Percentiles rank a stretch among this genome's conserved stretches.
Conservation (phyloP, 2,113 vertebrate species). For the Mystacornis crossleyi region DNA sequence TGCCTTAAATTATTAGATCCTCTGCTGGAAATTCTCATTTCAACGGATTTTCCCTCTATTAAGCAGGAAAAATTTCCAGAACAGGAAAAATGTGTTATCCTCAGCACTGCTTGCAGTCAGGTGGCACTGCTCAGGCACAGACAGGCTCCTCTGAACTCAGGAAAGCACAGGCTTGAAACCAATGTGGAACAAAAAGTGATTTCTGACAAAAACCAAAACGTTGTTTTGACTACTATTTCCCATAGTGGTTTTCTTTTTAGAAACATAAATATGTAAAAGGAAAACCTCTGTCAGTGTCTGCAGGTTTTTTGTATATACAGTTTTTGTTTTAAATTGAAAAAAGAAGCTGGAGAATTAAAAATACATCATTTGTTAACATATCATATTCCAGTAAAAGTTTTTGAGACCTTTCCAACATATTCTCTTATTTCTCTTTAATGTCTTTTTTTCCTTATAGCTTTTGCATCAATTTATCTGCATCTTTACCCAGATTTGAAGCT, state of each 20-base stretch:
- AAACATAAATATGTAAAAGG: neutral
- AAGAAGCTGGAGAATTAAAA: neutral
- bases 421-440: neutral
- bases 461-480: accelerated
- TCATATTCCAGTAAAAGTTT: neutral
- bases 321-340: neutral
- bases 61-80: neutral
- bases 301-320: neutral
- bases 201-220: neutral
- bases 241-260: neutral
- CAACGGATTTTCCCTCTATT: neutral
- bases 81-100: neutral
- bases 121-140: neutral
- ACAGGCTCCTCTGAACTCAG: neutral
- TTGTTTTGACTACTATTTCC: neutral
- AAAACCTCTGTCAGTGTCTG: neutral
- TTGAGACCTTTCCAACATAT: neutral
- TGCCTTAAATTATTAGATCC: neutral
- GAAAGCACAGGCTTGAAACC: neutral
- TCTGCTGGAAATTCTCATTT: neutral
- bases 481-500: neutral
- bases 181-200: neutral
- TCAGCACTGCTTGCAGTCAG: neutral
- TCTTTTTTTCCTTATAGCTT: neutral
- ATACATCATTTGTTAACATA: neutral